Conservation (phyloP, 2,888 invertebrate genomes). For the Drosophila nr. perissopoda region DNA sequence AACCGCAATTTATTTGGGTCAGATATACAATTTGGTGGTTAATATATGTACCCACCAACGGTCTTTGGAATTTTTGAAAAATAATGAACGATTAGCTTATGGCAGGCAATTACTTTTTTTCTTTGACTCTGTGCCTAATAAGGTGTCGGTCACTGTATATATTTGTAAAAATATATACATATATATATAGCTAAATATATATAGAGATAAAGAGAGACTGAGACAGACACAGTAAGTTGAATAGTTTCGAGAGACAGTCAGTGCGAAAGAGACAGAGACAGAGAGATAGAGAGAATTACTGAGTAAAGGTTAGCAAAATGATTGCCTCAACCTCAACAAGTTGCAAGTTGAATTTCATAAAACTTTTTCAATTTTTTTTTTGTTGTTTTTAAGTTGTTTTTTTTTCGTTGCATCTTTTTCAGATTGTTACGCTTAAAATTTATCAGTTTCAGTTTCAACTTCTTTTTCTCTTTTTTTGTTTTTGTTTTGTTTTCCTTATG, state of each 20-base stretch:
- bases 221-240: slow-evolving; percentile 48
- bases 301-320: slow-evolving; percentile 32
- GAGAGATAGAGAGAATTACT: slow-evolving; percentile 26
- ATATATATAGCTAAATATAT: slow-evolving; percentile 48
- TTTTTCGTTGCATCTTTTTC: slow-evolving; percentile 57
- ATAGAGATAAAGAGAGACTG: slow-evolving; percentile 45
- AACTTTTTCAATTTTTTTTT: slow-evolving; percentile 41
- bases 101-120: too few species aligned
- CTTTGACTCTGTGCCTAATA: too few species aligned
- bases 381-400: slow-evolving; percentile 11
- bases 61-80: too few species aligned
- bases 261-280: slow-evolving; percentile 12
- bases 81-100: too few species aligned
- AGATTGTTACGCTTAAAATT: slow-evolving; percentile 67
- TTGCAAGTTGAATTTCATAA: slow-evolving; percentile 27
- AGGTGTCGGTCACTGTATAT: too few species aligned
- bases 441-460: slow-evolving; percentile 71
- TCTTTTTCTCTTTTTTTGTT: slow-evolving; percentile 58
- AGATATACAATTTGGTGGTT: too few species aligned
- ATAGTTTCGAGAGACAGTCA: slow-evolving; percentile 21
- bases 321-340: slow-evolving; percentile 30
- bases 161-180: slow-evolving; percentile 55
- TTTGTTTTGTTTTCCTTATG: slow-evolving; percentile 28
- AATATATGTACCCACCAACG: too few species aligned
- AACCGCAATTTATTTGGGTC: too few species aligned